These are phyloP conservation scores for Apamea monoglypha DNA, from an alignment of 2,888 invertebrate genomes.

Conservation along the genomic window DNA sequence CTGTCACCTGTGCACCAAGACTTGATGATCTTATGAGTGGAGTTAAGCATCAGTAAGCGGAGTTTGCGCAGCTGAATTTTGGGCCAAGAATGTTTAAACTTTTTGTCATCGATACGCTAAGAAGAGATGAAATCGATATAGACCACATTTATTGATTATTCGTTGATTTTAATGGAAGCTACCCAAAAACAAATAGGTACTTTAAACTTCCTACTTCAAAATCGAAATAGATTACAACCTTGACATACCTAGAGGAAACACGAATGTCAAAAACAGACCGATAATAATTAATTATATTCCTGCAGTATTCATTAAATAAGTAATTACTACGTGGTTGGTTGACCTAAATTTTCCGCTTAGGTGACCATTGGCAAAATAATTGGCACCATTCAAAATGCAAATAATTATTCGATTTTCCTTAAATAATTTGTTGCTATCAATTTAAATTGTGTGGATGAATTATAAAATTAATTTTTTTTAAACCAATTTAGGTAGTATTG, in stretches of 20 bases:
- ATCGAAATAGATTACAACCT: background rate
- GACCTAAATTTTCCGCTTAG: constrained; percentile 13
- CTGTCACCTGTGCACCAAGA: too few relatives aligned
- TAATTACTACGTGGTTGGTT: background rate
- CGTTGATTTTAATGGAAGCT: background rate
- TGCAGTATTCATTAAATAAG: constrained; percentile 1
- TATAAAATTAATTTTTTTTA: background rate
- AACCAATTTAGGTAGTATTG: background rate
- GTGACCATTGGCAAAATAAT: constrained; percentile 13
- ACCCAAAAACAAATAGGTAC: background rate
- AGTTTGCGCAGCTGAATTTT: too few relatives aligned
- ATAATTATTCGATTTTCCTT: background rate
- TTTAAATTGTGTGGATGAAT: background rate
- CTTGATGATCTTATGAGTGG: too few relatives aligned
- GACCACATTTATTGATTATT: too few relatives aligned
- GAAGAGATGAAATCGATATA: too few relatives aligned
- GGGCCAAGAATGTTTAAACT: too few relatives aligned
- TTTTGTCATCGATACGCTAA: too few relatives aligned
- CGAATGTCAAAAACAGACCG: constrained; percentile 5
- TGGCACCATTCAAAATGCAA: background rate
- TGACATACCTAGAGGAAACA: background rate
- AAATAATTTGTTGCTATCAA: background rate
- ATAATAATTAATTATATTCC: background rate
- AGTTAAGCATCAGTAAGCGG: too few relatives aligned
- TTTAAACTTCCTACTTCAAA: background rate